Conservation (phyloP, 1,140 invertebrate species). For the Subanguina moxae region DNA sequence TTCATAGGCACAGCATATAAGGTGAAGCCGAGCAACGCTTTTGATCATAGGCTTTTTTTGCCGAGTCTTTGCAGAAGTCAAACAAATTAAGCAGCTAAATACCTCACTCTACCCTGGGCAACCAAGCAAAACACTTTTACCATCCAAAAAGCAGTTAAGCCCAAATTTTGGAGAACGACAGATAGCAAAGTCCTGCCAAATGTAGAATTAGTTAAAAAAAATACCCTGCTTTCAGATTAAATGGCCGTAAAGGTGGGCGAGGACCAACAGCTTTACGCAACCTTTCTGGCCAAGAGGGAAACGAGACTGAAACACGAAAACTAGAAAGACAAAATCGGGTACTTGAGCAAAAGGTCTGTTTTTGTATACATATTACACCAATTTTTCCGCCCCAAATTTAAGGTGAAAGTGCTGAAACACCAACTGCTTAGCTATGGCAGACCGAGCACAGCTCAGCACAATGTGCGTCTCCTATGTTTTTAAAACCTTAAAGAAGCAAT, state of each 20-base stretch:
- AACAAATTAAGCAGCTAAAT: no score
- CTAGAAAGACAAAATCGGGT: slow-evolving; percentile 46
- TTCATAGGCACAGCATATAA: no score
- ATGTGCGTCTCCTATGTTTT: not conserved
- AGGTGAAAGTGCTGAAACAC: slow-evolving; percentile 51
- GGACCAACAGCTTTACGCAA: not conserved
- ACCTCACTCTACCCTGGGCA: no score
- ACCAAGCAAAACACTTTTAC: no score
- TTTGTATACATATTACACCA: not conserved
- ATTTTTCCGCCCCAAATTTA: slow-evolving; percentile 8
- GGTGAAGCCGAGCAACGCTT: no score
- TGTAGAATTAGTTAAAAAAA: no score
- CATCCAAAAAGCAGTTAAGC: no score
- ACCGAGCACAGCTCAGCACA: not conserved
- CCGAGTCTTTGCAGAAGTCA: no score
- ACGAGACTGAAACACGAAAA: slow-evolving; percentile 25
- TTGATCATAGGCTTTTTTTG: no score
- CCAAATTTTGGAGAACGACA: no score
- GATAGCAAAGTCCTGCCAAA: no score
- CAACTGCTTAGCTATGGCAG: slow-evolving; percentile 45
- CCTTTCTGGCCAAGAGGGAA: not conserved
- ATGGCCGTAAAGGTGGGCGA: slow-evolving; percentile 8
- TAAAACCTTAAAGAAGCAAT: not conserved
- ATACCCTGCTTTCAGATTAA: slow-evolving; percentile 12
- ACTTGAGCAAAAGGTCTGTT: slow-evolving; percentile 44